Evolutionary conservation across 2,888 invertebrate species (phyloP).

Genomic region (Chloroclysta siterata): DNA sequence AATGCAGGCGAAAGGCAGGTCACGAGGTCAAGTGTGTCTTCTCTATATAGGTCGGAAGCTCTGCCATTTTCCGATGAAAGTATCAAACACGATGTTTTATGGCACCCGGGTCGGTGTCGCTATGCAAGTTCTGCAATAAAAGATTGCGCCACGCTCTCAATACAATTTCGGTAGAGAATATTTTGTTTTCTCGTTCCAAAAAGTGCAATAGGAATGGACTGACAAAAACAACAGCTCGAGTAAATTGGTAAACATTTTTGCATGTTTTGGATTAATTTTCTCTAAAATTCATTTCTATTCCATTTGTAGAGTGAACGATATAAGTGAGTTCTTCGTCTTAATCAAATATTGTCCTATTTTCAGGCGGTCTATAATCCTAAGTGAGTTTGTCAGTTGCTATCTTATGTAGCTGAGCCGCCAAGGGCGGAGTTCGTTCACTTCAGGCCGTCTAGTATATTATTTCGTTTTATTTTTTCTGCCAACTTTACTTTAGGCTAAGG

Average conservation of each 20-base stretch:
- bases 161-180: background rate
- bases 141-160: background rate
- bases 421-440: slow-evolving; percentile 39
- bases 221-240: background rate
- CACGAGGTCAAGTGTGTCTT: slow-evolving; percentile 41
- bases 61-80: slow-evolving; percentile 28
- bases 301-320: background rate
- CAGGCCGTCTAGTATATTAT: slow-evolving; percentile 32
- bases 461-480: slow-evolving; percentile 31
- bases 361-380: slow-evolving; percentile 24
- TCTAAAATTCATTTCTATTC: background rate
- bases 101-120: slow-evolving; percentile 21
- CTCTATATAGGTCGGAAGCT: slow-evolving; percentile 38
- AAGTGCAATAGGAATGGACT: background rate
- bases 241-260: background rate
- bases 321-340: slow-evolving; percentile 1
- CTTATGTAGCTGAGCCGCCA: slow-evolving; percentile 17
- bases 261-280: background rate
- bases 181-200: background rate
- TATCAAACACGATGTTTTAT: slow-evolving; percentile 28
- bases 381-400: slow-evolving; percentile 24
- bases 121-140: slow-evolving; percentile 23
- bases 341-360: slow-evolving; percentile 23
- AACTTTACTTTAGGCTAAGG: slow-evolving; percentile 10
- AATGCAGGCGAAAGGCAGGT: slow-evolving; percentile 32